Conservation (phyloP, 2,113 vertebrate genomes). For the Python bivittatus region DNA sequence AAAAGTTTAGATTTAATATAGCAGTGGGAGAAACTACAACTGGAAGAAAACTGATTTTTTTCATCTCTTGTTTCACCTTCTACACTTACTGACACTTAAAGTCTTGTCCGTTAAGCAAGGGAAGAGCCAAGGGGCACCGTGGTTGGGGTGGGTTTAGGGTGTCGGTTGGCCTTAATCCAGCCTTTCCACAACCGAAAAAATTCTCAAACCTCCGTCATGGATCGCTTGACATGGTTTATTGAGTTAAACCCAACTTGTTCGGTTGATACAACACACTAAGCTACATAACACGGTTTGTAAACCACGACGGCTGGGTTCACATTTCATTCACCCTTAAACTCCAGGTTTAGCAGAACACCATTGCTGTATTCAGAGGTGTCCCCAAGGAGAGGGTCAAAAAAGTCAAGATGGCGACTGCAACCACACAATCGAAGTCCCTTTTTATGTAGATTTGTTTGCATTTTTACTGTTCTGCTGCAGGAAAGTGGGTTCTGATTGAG, state of each 20-base stretch:
- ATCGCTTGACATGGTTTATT: neutral
- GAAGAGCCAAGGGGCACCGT: no score
- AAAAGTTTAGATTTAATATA: no score
- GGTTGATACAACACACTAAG: neutral
- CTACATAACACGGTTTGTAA: neutral
- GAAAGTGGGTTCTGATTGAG: neutral
- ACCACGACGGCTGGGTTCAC: neutral
- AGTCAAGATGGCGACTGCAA: neutral
- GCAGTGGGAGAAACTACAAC: no score
- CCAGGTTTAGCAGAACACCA: neutral
- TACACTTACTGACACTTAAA: no score
- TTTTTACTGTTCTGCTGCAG: neutral
- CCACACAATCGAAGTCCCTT: neutral
- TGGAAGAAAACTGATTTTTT: no score
- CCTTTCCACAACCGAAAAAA: neutral
- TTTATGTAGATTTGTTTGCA: neutral
- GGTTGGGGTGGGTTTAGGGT: no score
- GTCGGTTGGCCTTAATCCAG: no score
- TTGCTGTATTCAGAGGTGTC: neutral
- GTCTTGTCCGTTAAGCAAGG: no score
- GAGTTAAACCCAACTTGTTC: neutral
- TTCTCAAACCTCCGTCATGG: neutral
- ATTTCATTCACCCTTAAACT: neutral
- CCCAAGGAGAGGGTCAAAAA: neutral
- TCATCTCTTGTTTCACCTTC: no score